These are phyloP conservation scores for Porites evermanni DNA, from an alignment of 92 coral and sea anemone species.

Conservation along the genomic window DNA sequence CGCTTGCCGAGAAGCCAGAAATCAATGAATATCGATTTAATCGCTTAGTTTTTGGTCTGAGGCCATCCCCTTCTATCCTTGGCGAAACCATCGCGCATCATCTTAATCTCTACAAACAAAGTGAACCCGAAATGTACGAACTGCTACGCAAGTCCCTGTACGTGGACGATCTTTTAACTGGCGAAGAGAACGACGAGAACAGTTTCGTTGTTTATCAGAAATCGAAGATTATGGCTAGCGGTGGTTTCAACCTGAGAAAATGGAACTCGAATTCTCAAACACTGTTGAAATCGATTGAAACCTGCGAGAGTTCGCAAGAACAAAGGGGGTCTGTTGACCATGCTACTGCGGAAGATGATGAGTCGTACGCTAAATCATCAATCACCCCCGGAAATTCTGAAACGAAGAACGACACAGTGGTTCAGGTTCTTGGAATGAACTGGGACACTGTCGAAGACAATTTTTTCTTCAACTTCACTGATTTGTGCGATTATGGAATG, in stretches of 20 bases:
- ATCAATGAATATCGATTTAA: background rate
- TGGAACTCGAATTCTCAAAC: background rate
- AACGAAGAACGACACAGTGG: slow-evolving; percentile 12
- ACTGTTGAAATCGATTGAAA: slow-evolving; percentile 4
- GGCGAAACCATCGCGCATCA: background rate
- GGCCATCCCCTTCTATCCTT: background rate
- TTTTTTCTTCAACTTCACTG: slow-evolving; percentile 40
- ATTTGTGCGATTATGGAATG: slow-evolving; percentile 1
- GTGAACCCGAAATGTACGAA: too few relatives aligned
- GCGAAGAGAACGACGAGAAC: slow-evolving; percentile 32
- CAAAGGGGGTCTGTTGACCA: background rate
- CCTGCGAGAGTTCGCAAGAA: background rate
- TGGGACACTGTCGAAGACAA: slow-evolving; percentile 73
- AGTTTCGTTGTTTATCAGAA: slow-evolving; percentile 31
- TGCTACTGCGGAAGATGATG: slow-evolving; percentile 37
- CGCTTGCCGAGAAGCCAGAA: background rate
- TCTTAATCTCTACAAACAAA: too few relatives aligned
- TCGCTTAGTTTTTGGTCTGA: background rate
- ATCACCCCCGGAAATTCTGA: slow-evolving; percentile 9
- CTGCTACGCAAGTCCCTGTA: background rate
- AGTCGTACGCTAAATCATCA: slow-evolving; percentile 48
- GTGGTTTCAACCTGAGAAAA: slow-evolving; percentile 24
- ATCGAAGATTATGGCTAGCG: slow-evolving; percentile 22
- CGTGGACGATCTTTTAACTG: slow-evolving; percentile 22
- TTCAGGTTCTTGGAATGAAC: slow-evolving; percentile 70